Conservation (phyloP, 2,888 invertebrate species). For the Hermaeophaga mercurialis region DNA sequence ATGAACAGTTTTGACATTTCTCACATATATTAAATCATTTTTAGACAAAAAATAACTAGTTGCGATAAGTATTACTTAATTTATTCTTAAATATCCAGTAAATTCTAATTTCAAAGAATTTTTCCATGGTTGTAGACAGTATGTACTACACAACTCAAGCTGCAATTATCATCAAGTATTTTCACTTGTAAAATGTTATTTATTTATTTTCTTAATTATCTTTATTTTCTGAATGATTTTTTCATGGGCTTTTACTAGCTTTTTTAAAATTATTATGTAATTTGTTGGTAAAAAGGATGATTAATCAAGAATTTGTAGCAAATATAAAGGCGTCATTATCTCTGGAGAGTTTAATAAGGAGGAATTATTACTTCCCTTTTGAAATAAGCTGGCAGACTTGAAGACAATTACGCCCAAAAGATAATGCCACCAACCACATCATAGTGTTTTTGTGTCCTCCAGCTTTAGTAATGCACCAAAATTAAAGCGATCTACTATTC, state of each 20-base stretch:
- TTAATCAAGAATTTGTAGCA: background rate
- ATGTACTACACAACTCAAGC: background rate
- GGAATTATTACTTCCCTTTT: slow-evolving; percentile 20
- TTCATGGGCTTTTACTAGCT: background rate
- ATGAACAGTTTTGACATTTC: too few species aligned
- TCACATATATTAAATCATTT: too few species aligned
- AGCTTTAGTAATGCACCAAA: slow-evolving; percentile 42
- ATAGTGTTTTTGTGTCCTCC: slow-evolving; percentile 44
- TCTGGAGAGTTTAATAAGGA: slow-evolving; percentile 13
- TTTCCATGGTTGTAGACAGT: background rate
- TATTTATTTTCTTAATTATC: background rate
- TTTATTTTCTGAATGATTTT: background rate
- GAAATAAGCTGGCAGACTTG: slow-evolving; percentile 37
- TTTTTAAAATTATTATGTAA: background rate
- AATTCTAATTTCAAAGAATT: too few species aligned
- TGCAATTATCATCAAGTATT: background rate
- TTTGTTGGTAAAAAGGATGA: background rate
- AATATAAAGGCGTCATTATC: slow-evolving; percentile 7
- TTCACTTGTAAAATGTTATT: background rate
- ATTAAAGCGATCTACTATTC: slow-evolving; percentile 43
- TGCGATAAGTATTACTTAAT: too few species aligned
- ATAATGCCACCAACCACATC: slow-evolving; percentile 44
- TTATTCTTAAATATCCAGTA: too few species aligned
- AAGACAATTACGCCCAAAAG: slow-evolving; percentile 44
- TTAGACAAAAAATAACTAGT: too few species aligned